A percentile compares a stretch with the other conserved stretches of the same genome.
phyloP scores from a whole-genome alignment of 2,888 invertebrate genomes.

The Leptinotarsa tumamoca region DNA sequence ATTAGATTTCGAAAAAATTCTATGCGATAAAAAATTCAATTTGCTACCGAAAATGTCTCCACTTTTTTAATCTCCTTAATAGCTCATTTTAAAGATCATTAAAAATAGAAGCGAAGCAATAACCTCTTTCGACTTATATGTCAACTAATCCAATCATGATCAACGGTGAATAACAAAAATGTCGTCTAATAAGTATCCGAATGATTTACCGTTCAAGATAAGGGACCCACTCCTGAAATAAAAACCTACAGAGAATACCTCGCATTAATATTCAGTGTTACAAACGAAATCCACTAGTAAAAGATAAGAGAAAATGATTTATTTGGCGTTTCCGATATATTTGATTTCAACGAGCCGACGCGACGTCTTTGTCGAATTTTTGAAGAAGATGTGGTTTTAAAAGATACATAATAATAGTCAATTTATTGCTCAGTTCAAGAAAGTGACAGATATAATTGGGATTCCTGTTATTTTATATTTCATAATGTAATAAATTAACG shows the following conservation, averaged over 20 bases:
- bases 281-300: constrained; percentile 10
- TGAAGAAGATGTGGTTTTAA: neutral
- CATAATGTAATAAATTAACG: neutral
- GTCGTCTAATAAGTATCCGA: constrained; percentile 20
- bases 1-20: neutral
- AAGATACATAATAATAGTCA: neutral
- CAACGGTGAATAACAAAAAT: constrained; percentile 11
- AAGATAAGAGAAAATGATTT: constrained; percentile 9
- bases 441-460: neutral
- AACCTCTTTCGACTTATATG: constrained; percentile 5
- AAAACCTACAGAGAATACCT: constrained; percentile 1
- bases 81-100: neutral
- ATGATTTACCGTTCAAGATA: constrained; percentile 39
- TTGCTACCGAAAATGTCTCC: neutral
- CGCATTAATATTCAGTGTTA: constrained; percentile 18
- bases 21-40: constrained; percentile 1
- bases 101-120: constrained; percentile 18
- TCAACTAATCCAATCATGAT: constrained; percentile 16
- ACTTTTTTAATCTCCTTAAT: neutral
- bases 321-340: constrained; percentile 5
- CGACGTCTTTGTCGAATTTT: neutral
- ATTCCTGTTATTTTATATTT: neutral
- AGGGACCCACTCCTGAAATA: constrained; percentile 30
- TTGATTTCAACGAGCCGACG: neutral
- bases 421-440: neutral